Evolutionary conservation across 2,888 invertebrate species (phyloP).

Genomic region (Limenitis camilla): DNA sequence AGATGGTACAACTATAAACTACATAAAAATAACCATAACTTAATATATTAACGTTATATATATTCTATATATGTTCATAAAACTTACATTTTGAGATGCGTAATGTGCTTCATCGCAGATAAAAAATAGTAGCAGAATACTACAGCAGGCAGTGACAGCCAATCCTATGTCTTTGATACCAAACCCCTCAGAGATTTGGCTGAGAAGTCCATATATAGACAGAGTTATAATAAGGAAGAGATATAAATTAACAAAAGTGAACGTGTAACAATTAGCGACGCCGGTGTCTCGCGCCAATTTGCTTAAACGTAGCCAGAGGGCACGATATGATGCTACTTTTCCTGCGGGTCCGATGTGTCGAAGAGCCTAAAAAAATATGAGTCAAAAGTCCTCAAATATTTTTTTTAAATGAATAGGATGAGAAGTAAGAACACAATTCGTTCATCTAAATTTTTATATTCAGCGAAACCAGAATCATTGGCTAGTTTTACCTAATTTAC

Average conservation of each 20-base stretch:
- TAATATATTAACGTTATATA: neutral
- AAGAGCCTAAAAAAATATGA: conserved; percentile 62
- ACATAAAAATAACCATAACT: too few species aligned
- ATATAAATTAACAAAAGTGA: conserved; percentile 80
- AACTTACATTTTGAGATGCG: conserved; percentile 80
- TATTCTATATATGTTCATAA: neutral
- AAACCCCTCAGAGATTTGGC: conserved; percentile 82
- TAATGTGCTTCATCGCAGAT: conserved; percentile 84
- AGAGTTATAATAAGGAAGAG: conserved; percentile 82
- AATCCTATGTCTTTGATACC: conserved; percentile 82
- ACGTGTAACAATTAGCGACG: conserved; percentile 79
- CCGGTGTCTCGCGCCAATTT: conserved; percentile 80
- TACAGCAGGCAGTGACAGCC: conserved; percentile 79
- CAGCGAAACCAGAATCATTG: too few species aligned
- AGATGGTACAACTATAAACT: too few species aligned
- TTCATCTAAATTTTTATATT: too few species aligned
- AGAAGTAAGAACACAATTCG: too few species aligned
- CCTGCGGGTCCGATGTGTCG: conserved; percentile 80
- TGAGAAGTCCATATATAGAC: conserved; percentile 83
- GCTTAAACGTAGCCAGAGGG: conserved; percentile 81
- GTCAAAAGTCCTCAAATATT: neutral
- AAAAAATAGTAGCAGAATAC: conserved; percentile 79
- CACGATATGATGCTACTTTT: conserved; percentile 80
- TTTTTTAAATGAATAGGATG: neutral
- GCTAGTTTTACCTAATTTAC: too few species aligned